Conservation (phyloP, 2,113 vertebrate genomes). For the Mellivora capensis region DNA sequence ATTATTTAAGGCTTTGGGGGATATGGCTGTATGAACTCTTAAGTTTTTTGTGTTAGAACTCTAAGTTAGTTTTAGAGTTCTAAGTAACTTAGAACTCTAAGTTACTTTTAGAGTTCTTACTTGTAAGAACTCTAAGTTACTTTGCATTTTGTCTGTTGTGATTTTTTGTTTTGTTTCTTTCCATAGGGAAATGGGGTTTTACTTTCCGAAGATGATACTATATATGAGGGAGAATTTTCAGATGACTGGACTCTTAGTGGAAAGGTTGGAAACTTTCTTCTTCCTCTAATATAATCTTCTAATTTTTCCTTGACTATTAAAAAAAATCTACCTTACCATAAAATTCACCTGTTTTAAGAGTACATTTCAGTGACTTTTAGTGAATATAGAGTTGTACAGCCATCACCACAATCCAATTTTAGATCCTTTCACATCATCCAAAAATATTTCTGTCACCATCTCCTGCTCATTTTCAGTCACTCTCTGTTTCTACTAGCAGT, state of each 20-base stretch:
- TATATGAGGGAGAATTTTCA: constrained; percentile 96
- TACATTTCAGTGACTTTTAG: neutral
- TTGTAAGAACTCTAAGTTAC: neutral
- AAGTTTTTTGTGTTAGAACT: neutral
- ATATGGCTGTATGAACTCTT: neutral
- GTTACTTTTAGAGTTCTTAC: no score
- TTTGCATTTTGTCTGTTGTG: neutral
- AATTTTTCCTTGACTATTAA: neutral
- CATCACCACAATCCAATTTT: neutral
- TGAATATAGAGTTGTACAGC: neutral
- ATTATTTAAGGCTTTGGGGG: neutral
- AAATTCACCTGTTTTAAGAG: neutral
- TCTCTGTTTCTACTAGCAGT: neutral
- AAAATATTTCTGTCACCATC: neutral
- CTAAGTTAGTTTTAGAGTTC: no score
- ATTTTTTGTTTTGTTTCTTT: constrained; percentile 45
- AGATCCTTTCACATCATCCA: neutral
- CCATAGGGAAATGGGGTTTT: constrained; percentile 92
- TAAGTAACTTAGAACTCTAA: no score
- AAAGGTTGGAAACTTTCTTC: constrained; percentile 85
- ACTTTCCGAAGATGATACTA: constrained; percentile 96
- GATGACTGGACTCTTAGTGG: constrained; percentile 98
- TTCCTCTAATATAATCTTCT: neutral
- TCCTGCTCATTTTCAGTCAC: neutral
- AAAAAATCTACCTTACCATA: neutral